Evolutionary conservation across 2,113 vertebrate genomes (phyloP), one percentile per base, ranked within the genome.

Genomic region (Corynorhinus townsendii): DNA sequence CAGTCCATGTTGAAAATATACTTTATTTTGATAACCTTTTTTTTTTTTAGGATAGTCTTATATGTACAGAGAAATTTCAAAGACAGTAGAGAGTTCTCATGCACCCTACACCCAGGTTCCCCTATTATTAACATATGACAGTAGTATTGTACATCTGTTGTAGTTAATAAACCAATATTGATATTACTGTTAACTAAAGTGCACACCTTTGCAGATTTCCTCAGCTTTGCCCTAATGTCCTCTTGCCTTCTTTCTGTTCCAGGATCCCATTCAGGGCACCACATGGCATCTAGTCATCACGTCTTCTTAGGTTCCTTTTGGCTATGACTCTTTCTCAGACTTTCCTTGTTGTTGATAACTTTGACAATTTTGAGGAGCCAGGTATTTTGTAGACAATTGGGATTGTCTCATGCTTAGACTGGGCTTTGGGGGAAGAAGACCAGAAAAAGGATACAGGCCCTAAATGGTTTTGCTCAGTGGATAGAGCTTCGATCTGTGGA

Each of bases 1-100:
- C 43, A 26, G 35, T 49, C 71, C 33, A 40, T 47, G 73, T 73
- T 86, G 3, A 7, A 76, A 73, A 72, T 59, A 49, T 33, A 56
- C 20, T 88, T 82, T 64, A 82, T 81, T 75, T 52, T 81, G 81
- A 77, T 54, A 11, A 68, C 56, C 11, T 75, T 66, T 45, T 71
- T 35, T 71, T 83, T 76, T 89, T 93, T 86, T 87, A 76, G n/a
- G 22, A 33, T 22, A 38, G 30, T 76, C 38, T 90, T 71, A 62
- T 64, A 40, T 73, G 92, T 87, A 90, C 40, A 87, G 75, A 93
- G 66, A 88, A 81, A 77, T 79, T 54, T 11, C 69, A 82, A 86
- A 87, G 56, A 66, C 24, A 85, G 30, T 47, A 38, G 59, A 86
- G 49, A 72, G 59, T 83, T 69, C 43, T 8, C 69, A 79, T 35